phyloP scores from a whole-genome alignment of 2,888 invertebrate genomes.

The Aphrophora alni region DNA sequence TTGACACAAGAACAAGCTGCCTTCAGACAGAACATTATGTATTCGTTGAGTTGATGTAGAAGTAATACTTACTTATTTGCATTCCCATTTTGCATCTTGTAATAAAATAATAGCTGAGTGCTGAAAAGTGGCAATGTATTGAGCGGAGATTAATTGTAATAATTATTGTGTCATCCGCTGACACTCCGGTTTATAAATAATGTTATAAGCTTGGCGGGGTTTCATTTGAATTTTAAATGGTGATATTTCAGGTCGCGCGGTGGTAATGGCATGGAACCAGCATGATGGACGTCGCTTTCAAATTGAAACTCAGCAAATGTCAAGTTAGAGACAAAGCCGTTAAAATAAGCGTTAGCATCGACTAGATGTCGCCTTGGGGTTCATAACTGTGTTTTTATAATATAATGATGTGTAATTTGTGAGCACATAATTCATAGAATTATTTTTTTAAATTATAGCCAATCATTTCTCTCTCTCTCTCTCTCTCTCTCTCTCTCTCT shows the following conservation, averaged over 20 bases:
- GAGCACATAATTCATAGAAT: background rate
- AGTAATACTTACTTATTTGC: background rate
- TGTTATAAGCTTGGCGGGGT: constrained; percentile 23
- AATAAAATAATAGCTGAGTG: background rate
- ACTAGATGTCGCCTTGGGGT: background rate
- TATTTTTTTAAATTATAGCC: background rate
- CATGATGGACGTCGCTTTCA: constrained; percentile 36
- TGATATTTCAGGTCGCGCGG: constrained; percentile 37
- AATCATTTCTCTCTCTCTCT: background rate
- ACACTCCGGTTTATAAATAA: constrained; percentile 36
- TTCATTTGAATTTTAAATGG: constrained; percentile 40
- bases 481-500: background rate
- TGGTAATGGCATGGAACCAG: constrained; percentile 32
- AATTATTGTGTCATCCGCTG: constrained; percentile 37
- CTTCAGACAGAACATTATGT: background rate
- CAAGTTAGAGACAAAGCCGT: background rate
- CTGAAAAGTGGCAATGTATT: background rate
- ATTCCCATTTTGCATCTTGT: background rate
- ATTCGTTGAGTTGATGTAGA: background rate
- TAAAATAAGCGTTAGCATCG: background rate
- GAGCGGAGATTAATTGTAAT: constrained; percentile 35
- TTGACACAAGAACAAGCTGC: background rate
- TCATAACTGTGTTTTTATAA: background rate
- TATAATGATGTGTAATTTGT: background rate
- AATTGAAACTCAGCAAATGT: constrained; percentile 33